Percentiles rank a stretch among this genome's conserved stretches.
Evolutionary conservation across 2,797 vertebrate genomes (phyloP).

Genomic region (Poeciliopsis turneri): DNA sequence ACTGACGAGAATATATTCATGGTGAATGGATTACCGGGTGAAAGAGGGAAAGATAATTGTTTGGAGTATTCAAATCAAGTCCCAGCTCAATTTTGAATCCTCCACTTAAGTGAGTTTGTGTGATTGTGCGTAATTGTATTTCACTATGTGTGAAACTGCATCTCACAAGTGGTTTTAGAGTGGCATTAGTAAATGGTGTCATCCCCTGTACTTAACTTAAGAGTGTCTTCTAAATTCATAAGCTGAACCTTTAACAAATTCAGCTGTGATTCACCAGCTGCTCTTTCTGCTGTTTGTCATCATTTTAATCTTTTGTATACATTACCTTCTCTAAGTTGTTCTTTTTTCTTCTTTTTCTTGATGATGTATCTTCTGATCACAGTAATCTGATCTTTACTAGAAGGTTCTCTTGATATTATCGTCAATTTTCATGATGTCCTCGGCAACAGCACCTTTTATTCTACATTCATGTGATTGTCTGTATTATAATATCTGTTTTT

Average conservation of each 20-base stretch:
- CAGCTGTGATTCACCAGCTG: conserved; percentile 24
- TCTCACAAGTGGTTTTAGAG: conserved; percentile 65
- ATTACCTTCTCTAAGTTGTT: conserved; percentile 6
- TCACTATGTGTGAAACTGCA: conserved; percentile 43
- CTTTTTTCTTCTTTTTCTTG: conserved; percentile 5
- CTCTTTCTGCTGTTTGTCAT: neutral
- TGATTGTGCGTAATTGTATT: conserved; percentile 57
- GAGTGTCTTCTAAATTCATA: conserved; percentile 37
- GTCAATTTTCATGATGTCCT: neutral
- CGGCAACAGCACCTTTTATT: neutral
- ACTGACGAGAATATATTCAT: conserved; percentile 69
- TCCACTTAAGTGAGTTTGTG: conserved; percentile 71
- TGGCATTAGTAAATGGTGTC: conserved; percentile 59
- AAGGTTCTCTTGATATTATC: neutral
- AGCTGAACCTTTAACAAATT: conserved; percentile 13
- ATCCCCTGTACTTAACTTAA: conserved; percentile 56
- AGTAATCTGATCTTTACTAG: neutral
- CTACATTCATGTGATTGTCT: neutral
- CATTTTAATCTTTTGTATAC: neutral
- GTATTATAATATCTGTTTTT: neutral
- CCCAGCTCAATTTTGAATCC: conserved; percentile 78
- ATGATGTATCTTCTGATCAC: conserved; percentile 16
- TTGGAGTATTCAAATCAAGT: conserved; percentile 75
- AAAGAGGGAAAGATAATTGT: conserved; percentile 74
- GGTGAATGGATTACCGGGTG: conserved; percentile 66